Conservation (phyloP, 2,888 invertebrate genomes). For the Limnephilus rhombicus region DNA sequence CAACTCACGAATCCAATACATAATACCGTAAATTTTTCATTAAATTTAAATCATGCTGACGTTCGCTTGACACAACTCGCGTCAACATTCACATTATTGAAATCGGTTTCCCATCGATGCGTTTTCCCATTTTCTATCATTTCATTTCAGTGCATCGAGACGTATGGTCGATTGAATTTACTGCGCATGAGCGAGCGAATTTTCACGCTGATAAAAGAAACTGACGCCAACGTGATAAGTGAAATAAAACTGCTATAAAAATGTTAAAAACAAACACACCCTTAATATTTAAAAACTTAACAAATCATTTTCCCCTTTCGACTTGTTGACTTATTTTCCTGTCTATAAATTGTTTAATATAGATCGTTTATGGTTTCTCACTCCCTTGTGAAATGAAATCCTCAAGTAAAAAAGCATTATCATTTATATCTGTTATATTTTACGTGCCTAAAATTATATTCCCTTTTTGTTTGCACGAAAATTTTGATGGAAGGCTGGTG, state of each 20-base stretch:
- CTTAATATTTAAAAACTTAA: neutral
- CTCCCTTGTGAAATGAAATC: neutral
- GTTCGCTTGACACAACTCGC: neutral
- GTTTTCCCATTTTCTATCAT: conserved; percentile 12
- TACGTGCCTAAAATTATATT: neutral
- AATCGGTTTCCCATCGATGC: conserved; percentile 26
- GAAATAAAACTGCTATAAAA: neutral
- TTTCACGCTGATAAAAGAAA: conserved; percentile 8
- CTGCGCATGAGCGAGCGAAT: conserved; percentile 22
- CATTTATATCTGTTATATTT: neutral
- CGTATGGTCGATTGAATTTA: conserved; percentile 26
- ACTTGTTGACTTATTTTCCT: neutral
- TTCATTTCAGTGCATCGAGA: conserved; percentile 32
- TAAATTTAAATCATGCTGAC: conserved; percentile 10
- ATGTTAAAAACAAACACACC: neutral
- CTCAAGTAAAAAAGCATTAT: neutral
- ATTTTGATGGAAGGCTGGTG: neutral
- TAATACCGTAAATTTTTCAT: neutral
- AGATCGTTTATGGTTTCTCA: neutral
- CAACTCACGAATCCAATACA: neutral
- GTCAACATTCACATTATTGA: conserved; percentile 26
- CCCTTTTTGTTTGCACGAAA: neutral
- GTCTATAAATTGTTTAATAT: neutral
- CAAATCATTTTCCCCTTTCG: neutral
- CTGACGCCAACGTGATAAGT: neutral